Evolutionary conservation across 2,888 invertebrate species (phyloP), one percentile per base, ranked within the genome.

Genomic region (Protonemura montana): DNA sequence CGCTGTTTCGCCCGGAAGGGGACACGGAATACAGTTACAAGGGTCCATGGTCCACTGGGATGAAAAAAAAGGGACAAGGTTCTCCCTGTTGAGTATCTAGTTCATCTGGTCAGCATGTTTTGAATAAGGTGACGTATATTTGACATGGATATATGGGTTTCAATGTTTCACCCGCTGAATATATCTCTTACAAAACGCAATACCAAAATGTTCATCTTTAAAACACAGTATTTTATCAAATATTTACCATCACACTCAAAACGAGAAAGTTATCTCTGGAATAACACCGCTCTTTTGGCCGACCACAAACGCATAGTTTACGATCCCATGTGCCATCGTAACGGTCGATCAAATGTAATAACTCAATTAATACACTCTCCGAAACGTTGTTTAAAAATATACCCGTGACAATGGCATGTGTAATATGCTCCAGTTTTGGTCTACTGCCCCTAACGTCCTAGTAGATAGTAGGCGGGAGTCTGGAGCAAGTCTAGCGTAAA

Each of bases 381-480:
- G 13, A 3, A 59, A 59, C 3, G 59, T 59, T 59, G 59, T 59
- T 59, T 59, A 59, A 59, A 59, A 59, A 59, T 59, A 59, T 13
- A 59, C 21, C 59, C 59, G 59, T 21, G 59, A 59, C 59, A 59
- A 59, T 10, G 21, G 59, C 13, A 21, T 59, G 59, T 59, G 59
- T 59, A 21, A 59, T 59, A 21, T 21, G 59, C 59, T 21, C 59
- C 59, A 10, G 59, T 59, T 59, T 59, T 59, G 59, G 59, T 59
- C 59, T 59, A 21, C 59, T 59, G 59, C 59, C 59, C 59, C 21
- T 21, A 21, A 21, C 59, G 59, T 21, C 21, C 59, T 7, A 59
- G 59, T 13, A 59, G 59, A 59, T 59, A 59, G 59, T 59, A 59
- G 59, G 59, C 59, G 13, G 16, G n/a, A 28, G 82, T 82, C 82